A percentile compares a stretch with the other conserved stretches of the same genome.
phyloP scores from a whole-genome alignment of 1,140 invertebrate genomes.

The Zaprionus vittiger region DNA sequence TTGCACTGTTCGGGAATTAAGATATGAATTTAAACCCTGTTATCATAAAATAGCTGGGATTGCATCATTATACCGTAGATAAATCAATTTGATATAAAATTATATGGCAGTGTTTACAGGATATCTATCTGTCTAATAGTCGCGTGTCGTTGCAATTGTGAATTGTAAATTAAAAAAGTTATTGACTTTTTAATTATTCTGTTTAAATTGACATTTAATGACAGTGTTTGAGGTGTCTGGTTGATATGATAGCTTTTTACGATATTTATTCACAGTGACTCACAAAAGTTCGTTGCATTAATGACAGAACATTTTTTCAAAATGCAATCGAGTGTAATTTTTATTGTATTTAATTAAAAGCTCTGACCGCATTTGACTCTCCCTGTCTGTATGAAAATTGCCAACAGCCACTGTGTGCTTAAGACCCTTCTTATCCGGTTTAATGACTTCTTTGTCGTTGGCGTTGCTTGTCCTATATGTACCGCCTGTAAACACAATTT shows the following conservation, averaged over 20 bases:
- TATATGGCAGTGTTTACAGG: not conserved
- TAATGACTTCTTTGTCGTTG: not conserved
- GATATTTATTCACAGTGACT: slow-evolving; percentile 1
- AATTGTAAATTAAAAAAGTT: not conserved
- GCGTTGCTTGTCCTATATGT: not conserved
- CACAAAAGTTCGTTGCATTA: not conserved
- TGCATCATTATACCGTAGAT: not conserved
- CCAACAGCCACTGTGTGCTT: not conserved
- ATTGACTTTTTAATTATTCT: slow-evolving; percentile 6
- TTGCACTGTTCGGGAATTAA: not conserved
- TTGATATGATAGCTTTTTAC: not conserved
- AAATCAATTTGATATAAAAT: not conserved
- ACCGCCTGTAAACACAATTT: not conserved
- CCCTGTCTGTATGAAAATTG: not conserved
- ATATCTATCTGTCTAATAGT: not conserved
- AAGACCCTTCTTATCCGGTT: slow-evolving; percentile 1
- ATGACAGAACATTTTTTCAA: not conserved
- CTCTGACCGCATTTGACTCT: not conserved
- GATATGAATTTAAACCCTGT: slow-evolving; percentile 14
- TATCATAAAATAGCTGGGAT: not conserved
- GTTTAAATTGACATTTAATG: slow-evolving; percentile 11
- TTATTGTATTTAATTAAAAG: not conserved
- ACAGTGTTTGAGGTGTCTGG: not conserved
- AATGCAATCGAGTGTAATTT: not conserved
- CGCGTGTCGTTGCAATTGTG: not conserved